Base-by-base conservation (phyloP, 2,888 invertebrate species). In the Meteorus colon region DNA sequence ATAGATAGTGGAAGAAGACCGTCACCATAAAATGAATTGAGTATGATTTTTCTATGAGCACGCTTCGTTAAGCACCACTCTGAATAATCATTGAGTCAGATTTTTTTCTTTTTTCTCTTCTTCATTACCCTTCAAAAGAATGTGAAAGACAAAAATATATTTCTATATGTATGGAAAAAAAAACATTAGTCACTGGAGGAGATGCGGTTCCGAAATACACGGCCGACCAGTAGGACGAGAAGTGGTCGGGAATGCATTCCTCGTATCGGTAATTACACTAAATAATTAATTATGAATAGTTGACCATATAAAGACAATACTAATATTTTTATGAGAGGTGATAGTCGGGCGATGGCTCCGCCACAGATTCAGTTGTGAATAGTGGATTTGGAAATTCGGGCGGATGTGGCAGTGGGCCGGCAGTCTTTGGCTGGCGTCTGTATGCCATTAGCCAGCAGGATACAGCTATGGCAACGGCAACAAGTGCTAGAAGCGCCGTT, bases 381-480 rank as follows among this genome's bases (percentile, higher is more conserved):
- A 97, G 92, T 83, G 97, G 97, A 90, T 97, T 97, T 77, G 97
- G 97, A 91, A 97, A 97, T 91, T 97, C 97, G 81, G 97, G 96
- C 82, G 97, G 97, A 92, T 97, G 97, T 82, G 97, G 97, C 85
- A 97, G 92, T 66, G 97, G 97, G 59, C 97, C 97, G 80, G 96
- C 93, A 71, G 95, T 93, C 86, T 96, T 96, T 72, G 97, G 96
- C 87, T 96, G 93, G 84, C 97, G 93, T 82, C 97, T 91, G 91
- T 97, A 97, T 84, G 97, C 97, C 93, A 97, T 96, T 81, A 97
- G 92, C 97, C 97, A 98, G 90, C 97, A 97, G 79, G 97, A 97
- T 76, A 97, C 97, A 75, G 97, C 97, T 70, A 97, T 96, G 37
- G 97, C 97, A 75, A 98, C 97, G 76, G 97, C 97, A 77, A 97